A percentile compares a stretch with the other conserved stretches of the same genome.
Conservation (phyloP, 2,888 invertebrate genomes). For the Corythucha ciliata region DNA sequence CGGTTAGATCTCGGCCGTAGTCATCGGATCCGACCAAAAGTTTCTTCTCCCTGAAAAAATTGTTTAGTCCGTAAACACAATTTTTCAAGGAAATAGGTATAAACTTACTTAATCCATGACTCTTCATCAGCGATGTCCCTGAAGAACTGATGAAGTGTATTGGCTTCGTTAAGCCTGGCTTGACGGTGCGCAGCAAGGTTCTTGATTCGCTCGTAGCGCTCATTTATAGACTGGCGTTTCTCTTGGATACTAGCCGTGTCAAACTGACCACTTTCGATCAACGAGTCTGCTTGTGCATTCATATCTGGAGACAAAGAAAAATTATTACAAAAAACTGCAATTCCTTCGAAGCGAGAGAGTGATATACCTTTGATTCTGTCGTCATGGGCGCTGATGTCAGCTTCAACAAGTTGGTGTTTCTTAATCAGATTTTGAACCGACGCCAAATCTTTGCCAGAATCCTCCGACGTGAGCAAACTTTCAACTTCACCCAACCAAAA, state of each 20-base stretch:
- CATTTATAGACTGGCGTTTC: conserved; percentile 90
- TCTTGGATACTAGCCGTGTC: conserved; percentile 93
- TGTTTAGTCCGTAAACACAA: conserved; percentile 26
- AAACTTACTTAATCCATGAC: conserved; percentile 87
- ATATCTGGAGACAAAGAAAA: conserved; percentile 53
- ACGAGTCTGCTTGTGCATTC: conserved; percentile 91
- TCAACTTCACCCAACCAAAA: conserved; percentile 99
- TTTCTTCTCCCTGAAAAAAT: conserved; percentile 76
- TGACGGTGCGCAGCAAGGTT: conserved; percentile 87
- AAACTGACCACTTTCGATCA: conserved; percentile 94
- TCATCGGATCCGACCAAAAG: conserved; percentile 94
- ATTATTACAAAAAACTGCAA: conserved; percentile 1
- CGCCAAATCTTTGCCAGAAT: conserved; percentile 94
- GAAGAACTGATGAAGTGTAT: conserved; percentile 98
- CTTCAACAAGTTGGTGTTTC: conserved; percentile 96
- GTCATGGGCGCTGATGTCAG: conserved; percentile 94
- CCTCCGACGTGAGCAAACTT: conserved; percentile 87
- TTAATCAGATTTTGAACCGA: conserved; percentile 98
- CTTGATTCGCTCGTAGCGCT: conserved; percentile 88
- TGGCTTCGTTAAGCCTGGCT: conserved; percentile 87
- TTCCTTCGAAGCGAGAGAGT: neutral
- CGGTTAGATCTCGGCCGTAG: conserved; percentile 94
- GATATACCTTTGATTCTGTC: conserved; percentile 71
- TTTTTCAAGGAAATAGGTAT: neutral
- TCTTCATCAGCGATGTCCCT: conserved; percentile 98